phyloP scores from a whole-genome alignment of 2,113 vertebrate species.

The Atlantisia rogersi region DNA sequence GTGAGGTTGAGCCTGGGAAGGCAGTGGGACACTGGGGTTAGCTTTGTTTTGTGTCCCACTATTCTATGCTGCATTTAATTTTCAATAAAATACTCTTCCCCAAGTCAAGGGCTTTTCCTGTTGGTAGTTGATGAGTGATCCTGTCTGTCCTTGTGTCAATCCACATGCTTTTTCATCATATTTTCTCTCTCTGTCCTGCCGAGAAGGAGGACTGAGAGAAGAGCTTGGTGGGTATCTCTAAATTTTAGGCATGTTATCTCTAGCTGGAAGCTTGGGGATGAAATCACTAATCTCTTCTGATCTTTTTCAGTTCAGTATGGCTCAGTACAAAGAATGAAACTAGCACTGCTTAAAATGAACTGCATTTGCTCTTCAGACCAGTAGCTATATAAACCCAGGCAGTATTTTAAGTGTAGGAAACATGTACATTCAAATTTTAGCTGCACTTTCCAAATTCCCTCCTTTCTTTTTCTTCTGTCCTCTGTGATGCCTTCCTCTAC shows the following conservation, averaged over 20 bases:
- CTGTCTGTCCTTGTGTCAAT: not conserved
- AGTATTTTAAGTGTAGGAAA: not conserved
- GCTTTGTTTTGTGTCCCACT: not conserved
- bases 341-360: not conserved
- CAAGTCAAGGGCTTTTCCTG: not conserved
- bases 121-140: not conserved
- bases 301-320: not conserved
- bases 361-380: not conserved
- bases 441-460: not conserved
- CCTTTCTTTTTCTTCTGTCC: not conserved
- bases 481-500: not conserved
- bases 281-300: not conserved
- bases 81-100: not conserved
- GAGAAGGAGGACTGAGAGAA: not conserved
- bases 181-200: not conserved
- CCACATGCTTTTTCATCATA: not conserved
- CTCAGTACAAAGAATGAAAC: not conserved
- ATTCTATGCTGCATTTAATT: not conserved
- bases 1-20: not conserved
- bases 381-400: not conserved
- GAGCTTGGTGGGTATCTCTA: not conserved
- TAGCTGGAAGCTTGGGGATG: not conserved
- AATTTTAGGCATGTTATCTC: not conserved
- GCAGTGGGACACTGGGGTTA: fast-evolving
- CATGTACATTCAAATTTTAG: not conserved